Evolutionary conservation across 2,888 invertebrate genomes (phyloP), one percentile per base, ranked within the genome.

Genomic region (Tillus elongatus): DNA sequence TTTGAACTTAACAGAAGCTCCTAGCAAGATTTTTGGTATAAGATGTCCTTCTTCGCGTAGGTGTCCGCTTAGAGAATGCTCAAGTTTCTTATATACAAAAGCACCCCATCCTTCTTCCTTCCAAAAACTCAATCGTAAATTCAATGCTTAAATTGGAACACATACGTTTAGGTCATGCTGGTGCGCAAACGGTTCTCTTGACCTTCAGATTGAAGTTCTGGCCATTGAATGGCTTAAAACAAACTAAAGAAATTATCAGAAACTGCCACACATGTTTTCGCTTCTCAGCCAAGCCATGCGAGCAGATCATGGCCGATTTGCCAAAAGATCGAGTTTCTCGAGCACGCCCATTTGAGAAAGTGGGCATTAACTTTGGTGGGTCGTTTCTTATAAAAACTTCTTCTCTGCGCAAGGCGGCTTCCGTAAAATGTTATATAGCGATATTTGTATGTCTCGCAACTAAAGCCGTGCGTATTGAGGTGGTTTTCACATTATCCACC

Each of bases 361-460:
- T 35, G 9, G 41, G 43, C 2, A 16, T 43, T 10, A 40, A 45
- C 29, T 45, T 31, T 28, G 36, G 40, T 2, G 42, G 42, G 13
- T 39, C 42, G 3, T 19, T 42, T 14, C 6, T 35, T 2, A 30
- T 43, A 24, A 41, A 41, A 27, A 3, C 27, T 4, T 41, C 39
- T 4, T 28, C 6, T 8, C 11, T 37, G 2, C 27, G 38, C 6
- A 30, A 28, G 9, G 15, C 35, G n/a, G 8, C 28, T 2, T 6
- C 24, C 9, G 14, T 26, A 4, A 43, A 43, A 16, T 4, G 16
- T 9, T 45, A 45, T 26, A 33, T 43, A 4, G 35, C 39, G 9
- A 26, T 45, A 9, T 45, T 43, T 29, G 37, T 45, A 2, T 43
- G 43, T 14, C 37, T 45, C 37, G 31, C 12, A 8, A 41, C 45